Conservation (phyloP, 2,797 vertebrate genomes). For the Antennarius maculatus region DNA sequence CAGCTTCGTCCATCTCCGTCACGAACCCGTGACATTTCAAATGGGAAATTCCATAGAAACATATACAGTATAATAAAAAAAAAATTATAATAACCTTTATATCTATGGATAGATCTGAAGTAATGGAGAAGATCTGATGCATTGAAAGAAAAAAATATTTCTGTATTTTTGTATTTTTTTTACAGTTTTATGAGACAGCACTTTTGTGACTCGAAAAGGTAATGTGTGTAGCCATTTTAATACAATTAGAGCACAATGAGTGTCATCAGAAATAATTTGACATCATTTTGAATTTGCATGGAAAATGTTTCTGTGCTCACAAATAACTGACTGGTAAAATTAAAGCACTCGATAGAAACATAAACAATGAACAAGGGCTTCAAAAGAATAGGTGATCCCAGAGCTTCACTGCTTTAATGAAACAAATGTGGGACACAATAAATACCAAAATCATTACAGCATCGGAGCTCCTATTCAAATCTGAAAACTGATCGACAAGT, state of each 20-base stretch:
- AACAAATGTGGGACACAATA: slow-evolving; percentile 47
- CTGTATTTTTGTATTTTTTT: too few species aligned
- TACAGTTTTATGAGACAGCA: too few species aligned
- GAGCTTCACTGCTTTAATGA: slow-evolving; percentile 39
- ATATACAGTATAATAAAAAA: too few species aligned
- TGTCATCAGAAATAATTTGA: not conserved
- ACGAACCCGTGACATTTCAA: too few species aligned
- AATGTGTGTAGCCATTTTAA: too few species aligned
- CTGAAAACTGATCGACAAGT: slow-evolving; percentile 54
- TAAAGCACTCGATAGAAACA: slow-evolving; percentile 22
- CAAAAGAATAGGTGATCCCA: slow-evolving; percentile 2
- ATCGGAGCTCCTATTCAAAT: slow-evolving; percentile 49
- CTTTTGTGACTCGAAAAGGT: too few species aligned
- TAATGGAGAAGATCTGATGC: too few species aligned
- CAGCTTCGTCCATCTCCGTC: too few species aligned
- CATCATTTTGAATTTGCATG: slow-evolving; percentile 16
- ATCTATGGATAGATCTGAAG: too few species aligned
- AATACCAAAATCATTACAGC: slow-evolving; percentile 44
- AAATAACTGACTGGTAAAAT: slow-evolving; percentile 10
- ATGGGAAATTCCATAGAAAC: too few species aligned
- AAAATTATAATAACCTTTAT: too few species aligned
- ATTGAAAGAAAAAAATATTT: too few species aligned
- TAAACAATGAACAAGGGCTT: slow-evolving; percentile 24
- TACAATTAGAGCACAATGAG: not conserved
- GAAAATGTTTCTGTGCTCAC: slow-evolving; percentile 7